Evolutionary conservation across 2,113 vertebrate genomes (phyloP).

Genomic region (Probosciger aterrimus): DNA sequence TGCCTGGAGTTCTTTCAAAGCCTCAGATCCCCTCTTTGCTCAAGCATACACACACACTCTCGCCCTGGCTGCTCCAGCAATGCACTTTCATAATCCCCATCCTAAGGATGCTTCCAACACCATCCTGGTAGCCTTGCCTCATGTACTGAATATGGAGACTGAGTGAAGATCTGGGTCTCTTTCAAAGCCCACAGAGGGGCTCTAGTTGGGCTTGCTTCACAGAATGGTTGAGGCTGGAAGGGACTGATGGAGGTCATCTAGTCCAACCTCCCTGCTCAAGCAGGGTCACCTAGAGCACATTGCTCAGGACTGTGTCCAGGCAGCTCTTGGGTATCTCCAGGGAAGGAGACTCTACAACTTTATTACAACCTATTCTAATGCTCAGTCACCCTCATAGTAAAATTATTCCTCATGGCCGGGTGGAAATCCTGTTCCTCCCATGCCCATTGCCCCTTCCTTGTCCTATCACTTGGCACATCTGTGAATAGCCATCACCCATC

Average conservation of each 20-base stretch:
- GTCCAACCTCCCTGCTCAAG: neutral
- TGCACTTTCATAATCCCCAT: neutral
- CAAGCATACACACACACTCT: fast-evolving
- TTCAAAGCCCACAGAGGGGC: neutral
- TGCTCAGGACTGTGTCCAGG: neutral
- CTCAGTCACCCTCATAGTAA: neutral
- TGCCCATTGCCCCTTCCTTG: neutral
- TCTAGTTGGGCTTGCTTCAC: neutral
- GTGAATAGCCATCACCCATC: neutral
- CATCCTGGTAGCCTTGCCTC: neutral
- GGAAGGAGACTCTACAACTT: neutral
- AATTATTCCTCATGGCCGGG: neutral
- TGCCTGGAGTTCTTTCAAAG: neutral
- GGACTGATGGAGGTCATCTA: neutral
- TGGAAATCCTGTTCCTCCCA: neutral
- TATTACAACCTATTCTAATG: neutral
- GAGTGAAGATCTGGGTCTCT: neutral
- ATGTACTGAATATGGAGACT: fast-evolving
- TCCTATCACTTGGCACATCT: neutral
- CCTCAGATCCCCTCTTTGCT: neutral
- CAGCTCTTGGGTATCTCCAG: neutral
- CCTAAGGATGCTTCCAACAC: neutral
- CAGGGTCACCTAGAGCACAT: neutral
- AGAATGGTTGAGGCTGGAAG: neutral
- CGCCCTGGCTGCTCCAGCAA: neutral